Evolutionary conservation across 2,888 invertebrate species (phyloP).

Genomic region (Drosophila neutralis): DNA sequence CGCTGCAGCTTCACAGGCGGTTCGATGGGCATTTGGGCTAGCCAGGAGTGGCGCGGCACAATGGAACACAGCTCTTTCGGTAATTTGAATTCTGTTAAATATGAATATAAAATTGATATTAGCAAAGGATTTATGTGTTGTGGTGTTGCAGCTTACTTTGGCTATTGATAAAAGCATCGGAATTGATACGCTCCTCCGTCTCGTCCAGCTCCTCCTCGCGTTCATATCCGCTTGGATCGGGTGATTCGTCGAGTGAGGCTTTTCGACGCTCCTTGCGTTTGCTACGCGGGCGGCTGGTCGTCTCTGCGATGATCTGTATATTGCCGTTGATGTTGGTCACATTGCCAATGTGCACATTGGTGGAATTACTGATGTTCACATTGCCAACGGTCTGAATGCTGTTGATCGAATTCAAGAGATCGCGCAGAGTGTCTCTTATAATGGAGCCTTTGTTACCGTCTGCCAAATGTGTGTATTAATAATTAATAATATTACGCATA

Average conservation of each 20-base stretch:
- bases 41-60: slow-evolving; percentile 84
- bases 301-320: slow-evolving; percentile 81
- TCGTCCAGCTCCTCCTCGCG: slow-evolving; percentile 52
- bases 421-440: slow-evolving; percentile 74
- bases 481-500: not conserved
- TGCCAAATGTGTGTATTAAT: slow-evolving; percentile 4
- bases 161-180: slow-evolving; percentile 73
- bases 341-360: slow-evolving; percentile 85
- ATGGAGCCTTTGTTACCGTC: slow-evolving; percentile 51
- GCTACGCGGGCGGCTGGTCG: slow-evolving; percentile 20
- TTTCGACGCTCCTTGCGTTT: slow-evolving; percentile 34
- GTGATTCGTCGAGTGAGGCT: slow-evolving; percentile 13
- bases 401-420: slow-evolving; percentile 78
- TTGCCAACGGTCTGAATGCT: slow-evolving; percentile 82
- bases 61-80: slow-evolving; percentile 76
- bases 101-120: not conserved
- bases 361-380: slow-evolving; percentile 84
- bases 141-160: slow-evolving; percentile 61
- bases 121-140: not conserved
- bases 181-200: slow-evolving; percentile 68
- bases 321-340: slow-evolving; percentile 86
- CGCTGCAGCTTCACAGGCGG: slow-evolving; percentile 75
- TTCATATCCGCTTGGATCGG: slow-evolving; percentile 10
- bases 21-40: slow-evolving; percentile 85
- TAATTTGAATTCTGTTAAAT: slow-evolving; percentile 67